Conservation (phyloP, 2,797 vertebrate species). For the Megalops cyprinoides region DNA sequence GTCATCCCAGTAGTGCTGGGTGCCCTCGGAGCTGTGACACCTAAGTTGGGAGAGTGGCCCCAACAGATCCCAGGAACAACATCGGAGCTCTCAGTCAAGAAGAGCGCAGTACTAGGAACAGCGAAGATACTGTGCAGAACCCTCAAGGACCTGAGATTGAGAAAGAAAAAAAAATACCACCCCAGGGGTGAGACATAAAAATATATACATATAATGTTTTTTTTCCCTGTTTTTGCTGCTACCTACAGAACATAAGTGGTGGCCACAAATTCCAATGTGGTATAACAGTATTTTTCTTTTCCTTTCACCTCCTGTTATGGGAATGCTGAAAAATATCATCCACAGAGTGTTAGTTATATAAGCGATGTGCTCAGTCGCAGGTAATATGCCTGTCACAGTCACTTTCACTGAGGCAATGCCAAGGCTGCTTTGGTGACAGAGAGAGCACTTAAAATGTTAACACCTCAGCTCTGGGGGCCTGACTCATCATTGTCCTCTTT, state of each 20-base stretch:
- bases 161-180: no score
- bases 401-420: not conserved
- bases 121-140: no score
- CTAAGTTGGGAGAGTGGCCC: no score
- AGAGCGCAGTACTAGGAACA: no score
- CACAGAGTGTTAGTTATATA: not conserved
- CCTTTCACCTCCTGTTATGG: not conserved
- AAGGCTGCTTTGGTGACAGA: slow-evolving; percentile 1
- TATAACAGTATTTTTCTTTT: not conserved
- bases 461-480: slow-evolving; percentile 1
- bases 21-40: no score
- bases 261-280: not conserved
- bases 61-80: no score
- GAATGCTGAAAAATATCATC: not conserved
- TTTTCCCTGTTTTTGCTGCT: not conserved
- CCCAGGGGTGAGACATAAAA: no score
- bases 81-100: no score
- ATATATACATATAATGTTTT: no score
- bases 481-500: slow-evolving; percentile 19
- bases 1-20: no score
- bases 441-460: slow-evolving; percentile 13
- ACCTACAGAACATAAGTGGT: no score
- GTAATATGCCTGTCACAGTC: slow-evolving; percentile 1
- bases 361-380: not conserved
- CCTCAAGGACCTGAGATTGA: no score